Evolutionary conservation across 2,113 vertebrate genomes (phyloP), one percentile per base, ranked within the genome.

Genomic region (Spea multiplicata): DNA sequence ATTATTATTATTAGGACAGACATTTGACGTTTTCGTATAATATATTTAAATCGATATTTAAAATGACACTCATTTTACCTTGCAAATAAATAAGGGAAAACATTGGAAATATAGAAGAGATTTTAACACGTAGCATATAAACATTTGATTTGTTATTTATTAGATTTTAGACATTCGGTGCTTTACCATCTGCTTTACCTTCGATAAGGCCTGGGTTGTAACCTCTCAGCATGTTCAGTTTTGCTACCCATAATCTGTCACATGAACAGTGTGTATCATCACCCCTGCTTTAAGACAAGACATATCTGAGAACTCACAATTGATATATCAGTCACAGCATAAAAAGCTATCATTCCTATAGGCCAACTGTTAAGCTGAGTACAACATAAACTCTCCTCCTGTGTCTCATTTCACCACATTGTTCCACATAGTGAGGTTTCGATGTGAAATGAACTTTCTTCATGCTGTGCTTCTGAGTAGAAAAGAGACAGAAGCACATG

Each of bases 391-490:
- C 87, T 90, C 87, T 92, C 91, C 91, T 89, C 89, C 90, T 91
- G 93, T 91, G 92, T 90, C 92, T 93, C 93, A 93, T 93, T 94
- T 95, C 92, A 93, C 94, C 91, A 91, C 89, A 92, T 86, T 91
- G 91, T 89, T 94, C 92, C 92, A 93, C 83, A 89, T 82, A 85
- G 92, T 87, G 93, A 96, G 91, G 93, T 94, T 94, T 94, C 92
- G 95, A 89, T 91, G 92, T 87, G 88, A 95, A 95, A 95, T 95
- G 93, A 94, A 93, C 89, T 93, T 93, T 91, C 87, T 92, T 93
- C 94, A 96, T 87, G 93, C 93, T 96, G 94, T 90, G 94, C 91
- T 91, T 93, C 92, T 93, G 91, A 93, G 90, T 90, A 92, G 91
- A 89, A 92, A 92, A 92, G 90, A 91, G 91, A 89, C 89, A 87